Evolutionary conservation across 2,113 vertebrate genomes (phyloP), one percentile per base, ranked within the genome.

Genomic region (Cathartes aura): DNA sequence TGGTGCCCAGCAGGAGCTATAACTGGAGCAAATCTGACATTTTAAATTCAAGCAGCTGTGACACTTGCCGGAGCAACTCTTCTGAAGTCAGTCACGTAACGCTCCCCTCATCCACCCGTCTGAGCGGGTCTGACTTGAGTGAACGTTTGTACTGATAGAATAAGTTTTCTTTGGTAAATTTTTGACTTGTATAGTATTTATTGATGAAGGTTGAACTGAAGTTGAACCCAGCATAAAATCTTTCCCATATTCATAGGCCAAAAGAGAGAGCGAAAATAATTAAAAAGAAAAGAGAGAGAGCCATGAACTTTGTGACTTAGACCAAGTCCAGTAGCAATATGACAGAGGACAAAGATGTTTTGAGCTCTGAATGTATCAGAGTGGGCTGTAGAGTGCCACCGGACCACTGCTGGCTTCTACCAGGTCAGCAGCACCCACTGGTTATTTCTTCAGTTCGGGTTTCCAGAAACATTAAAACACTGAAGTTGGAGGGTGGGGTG

Each of bases 1-100:
- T 96, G 88, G 97, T 92, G 93, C 96, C 90, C 97, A 93, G 97
- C 97, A 93, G 96, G 97, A 90, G 85, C 48, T 81, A 9, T 66
- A 94, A 83, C 30, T 5, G 92, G 88, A 93, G 82, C 58, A 90
- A 89, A 45, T 36, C 67, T 97, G 93, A 90, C 79, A 93, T 94
- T 97, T 97, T 71, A 93, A 96, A 97, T 95, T 97, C 88, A 96
- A 71, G 87, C 62, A 78, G 74, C 85, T 0, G 18, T 92, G 92
- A 81, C 93, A 90, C 82, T 94, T 88, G 50, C 53, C 0, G 0
- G 90, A 83, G 12, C 38, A 24, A 36, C 74, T 18, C 63, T 86
- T 96, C 92, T 95, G 79, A 96, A 97, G 85, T 95, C 56, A 56
- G 81, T 53, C 92, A 68, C 0, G 0, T 80, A 90, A 43, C 0